Base-by-base conservation (phyloP, 2,888 invertebrate genomes). In the Dasypolia templi region DNA sequence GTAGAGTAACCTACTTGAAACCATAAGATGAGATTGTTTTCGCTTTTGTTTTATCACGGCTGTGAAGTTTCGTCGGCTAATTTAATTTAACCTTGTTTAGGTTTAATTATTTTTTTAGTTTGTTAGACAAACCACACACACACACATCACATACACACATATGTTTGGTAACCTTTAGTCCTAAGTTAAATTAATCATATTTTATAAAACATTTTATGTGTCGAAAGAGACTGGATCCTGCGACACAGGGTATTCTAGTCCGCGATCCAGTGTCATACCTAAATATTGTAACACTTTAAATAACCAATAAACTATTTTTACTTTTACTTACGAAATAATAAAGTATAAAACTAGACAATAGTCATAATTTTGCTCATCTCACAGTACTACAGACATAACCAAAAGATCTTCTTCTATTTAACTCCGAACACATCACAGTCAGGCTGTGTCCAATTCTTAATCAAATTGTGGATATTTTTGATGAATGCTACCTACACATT, bases 381-480 rank as follows among this genome's bases (percentile, higher is more conserved):
- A 44, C 2, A 32, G 22, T 44, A 63, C 14, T 29, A 7, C 12
- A 44, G 3, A 32, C 9, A 44, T 46, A 14, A n/a, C 39, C 6
- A 39, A 6, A 35, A 39, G 26, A 19, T 39, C 26, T 39, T 61
- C 5, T 17, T 42, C 19, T 19, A 29, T 42, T 62, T 26, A 12
- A 26, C 12, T 2, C 42, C 12, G 0, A 42, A 62, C 19, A 62
- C 62, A 42, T 35, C 4, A n/a, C 35, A 39, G 12, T 22, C 29
- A 32, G 9, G 14, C 29, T 17, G 11, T n/a, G 9, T 22, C 22
- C 11, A 64, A 51, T 6, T 19, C 11, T 32, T 32, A 49, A n/a
- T 46, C 29, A 59, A n/a, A 53, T 61, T 39, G 49, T 29, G n/a
- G 9, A 39, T 14, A 59, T n/a, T 42, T 76, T 71, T 51, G 59